Evolutionary conservation across 2,113 vertebrate genomes (phyloP).

Genomic region (Poeciliopsis turrubarensis): DNA sequence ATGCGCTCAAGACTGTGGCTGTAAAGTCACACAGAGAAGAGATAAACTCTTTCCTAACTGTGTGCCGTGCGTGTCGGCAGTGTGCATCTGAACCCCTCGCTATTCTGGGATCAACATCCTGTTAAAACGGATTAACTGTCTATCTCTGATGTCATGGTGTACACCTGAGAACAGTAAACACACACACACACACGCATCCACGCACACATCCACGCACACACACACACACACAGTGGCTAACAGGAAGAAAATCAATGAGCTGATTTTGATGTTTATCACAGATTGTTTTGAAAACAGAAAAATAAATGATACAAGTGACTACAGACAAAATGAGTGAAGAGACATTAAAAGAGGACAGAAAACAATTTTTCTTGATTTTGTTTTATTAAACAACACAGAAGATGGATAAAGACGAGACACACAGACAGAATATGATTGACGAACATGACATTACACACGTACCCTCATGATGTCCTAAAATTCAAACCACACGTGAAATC

Average conservation of each 20-base stretch:
- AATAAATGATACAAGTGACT: background rate
- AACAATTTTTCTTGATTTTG: slow-evolving; percentile 62
- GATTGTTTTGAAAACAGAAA: background rate
- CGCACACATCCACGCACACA: background rate
- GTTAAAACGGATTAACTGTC: slow-evolving; percentile 67
- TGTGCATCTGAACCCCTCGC: slow-evolving; percentile 6
- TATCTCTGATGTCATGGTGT: slow-evolving; percentile 30
- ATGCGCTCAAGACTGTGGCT: too few species aligned
- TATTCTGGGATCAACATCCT: slow-evolving; percentile 57
- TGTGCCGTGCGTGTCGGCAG: background rate
- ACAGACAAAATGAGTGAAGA: slow-evolving; percentile 9
- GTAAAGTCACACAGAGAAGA: too few species aligned
- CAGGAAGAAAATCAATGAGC: slow-evolving; percentile 10
- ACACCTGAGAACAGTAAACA: slow-evolving; percentile 19
- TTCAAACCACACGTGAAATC: slow-evolving; percentile 28
- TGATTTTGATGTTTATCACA: background rate
- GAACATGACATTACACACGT: slow-evolving; percentile 22
- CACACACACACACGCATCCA: background rate
- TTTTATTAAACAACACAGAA: slow-evolving; percentile 69
- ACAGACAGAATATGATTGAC: slow-evolving; percentile 38
- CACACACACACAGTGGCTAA: background rate
- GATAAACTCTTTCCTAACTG: background rate
- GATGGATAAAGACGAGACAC: slow-evolving; percentile 34
- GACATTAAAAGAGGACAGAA: slow-evolving; percentile 63
- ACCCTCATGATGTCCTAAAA: slow-evolving; percentile 15